Evolutionary conservation across 2,888 invertebrate genomes (phyloP), one percentile per base, ranked within the genome.

Genomic region (Nomada fucata): DNA sequence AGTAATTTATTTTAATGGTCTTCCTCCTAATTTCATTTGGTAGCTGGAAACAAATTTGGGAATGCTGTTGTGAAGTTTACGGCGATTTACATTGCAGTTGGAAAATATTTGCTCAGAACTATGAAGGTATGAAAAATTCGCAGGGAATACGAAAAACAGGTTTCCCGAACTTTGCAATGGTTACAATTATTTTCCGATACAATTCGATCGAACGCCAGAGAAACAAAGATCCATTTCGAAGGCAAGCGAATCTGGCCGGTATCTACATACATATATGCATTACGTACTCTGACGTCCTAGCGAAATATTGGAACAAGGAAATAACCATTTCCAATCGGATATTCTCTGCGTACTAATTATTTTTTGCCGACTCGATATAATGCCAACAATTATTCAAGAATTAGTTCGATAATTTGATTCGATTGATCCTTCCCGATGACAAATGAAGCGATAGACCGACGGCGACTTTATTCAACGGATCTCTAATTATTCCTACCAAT

Each of bases 301-400:
- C 91, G 92, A 92, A 92, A 92, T 93, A 92, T 92, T 91, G 91
- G 91, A 91, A 91, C 89, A 89, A 89, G 89, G 26, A 53, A 44
- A 60, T 53, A 36, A 53, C 67, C 67, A 67, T 18, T 64, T 50
- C 11, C 50, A 64, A n/a, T 64, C 26, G 29, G 36, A 67, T 29
- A 53, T 53, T 52, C 52, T 53, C 52, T 20, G 13, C 36, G 67
- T 36, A 36, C 20, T 67, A 53, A 53, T 67, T 67, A 65, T 50
- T 53, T 53, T 67, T 67, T 53, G 52, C 15, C 67, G 67, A 53
- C 29, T n/a, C 26, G 52, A 67, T 36, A 52, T 53, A 53, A 67
- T 67, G 29, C 29, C 15, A 15, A 53, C 52, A 36, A 67, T 67
- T 53, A 67, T 67, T 67, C 20, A 67, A 67, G 52, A 29, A 52